Percentiles rank a stretch among this genome's conserved stretches.
phyloP scores from a whole-genome alignment of 2,888 invertebrate species.

The Ypsolopha sequella region DNA sequence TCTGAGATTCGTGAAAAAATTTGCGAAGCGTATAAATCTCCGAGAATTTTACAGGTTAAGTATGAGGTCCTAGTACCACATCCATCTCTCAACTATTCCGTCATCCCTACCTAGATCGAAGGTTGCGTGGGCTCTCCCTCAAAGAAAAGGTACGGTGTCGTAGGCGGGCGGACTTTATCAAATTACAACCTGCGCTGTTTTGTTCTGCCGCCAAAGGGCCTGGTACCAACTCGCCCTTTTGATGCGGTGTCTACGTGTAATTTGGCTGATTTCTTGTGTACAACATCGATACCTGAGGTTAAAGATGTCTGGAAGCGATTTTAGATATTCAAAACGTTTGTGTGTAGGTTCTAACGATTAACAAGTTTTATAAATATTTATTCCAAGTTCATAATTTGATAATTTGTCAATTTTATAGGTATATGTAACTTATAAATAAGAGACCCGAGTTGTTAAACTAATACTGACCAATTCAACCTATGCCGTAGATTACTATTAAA shows the following conservation, averaged over 20 bases:
- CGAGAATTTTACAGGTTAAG: not conserved
- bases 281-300: slow-evolving; percentile 15
- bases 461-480: too few relatives aligned
- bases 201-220: slow-evolving; percentile 59
- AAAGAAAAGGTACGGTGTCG: slow-evolving; percentile 57
- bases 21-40: too few relatives aligned
- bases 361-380: too few relatives aligned
- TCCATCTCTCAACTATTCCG: slow-evolving; percentile 15
- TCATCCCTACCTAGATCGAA: slow-evolving; percentile 32
- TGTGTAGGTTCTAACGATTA: too few relatives aligned
- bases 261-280: slow-evolving; percentile 9
- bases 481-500: too few relatives aligned
- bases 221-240: slow-evolving; percentile 37
- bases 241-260: slow-evolving; percentile 17
- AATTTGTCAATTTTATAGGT: too few relatives aligned
- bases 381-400: too few relatives aligned
- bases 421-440: too few relatives aligned
- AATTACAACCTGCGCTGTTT: slow-evolving; percentile 68
- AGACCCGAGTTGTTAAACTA: too few relatives aligned
- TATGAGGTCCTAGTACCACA: not conserved
- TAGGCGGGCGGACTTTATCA: slow-evolving; percentile 67
- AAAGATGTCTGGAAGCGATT: too few relatives aligned
- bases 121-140: slow-evolving; percentile 56
- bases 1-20: too few relatives aligned
- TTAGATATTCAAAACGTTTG: too few relatives aligned